Evolutionary conservation across 2,888 invertebrate species (phyloP).

Genomic region (Alcis repandata): DNA sequence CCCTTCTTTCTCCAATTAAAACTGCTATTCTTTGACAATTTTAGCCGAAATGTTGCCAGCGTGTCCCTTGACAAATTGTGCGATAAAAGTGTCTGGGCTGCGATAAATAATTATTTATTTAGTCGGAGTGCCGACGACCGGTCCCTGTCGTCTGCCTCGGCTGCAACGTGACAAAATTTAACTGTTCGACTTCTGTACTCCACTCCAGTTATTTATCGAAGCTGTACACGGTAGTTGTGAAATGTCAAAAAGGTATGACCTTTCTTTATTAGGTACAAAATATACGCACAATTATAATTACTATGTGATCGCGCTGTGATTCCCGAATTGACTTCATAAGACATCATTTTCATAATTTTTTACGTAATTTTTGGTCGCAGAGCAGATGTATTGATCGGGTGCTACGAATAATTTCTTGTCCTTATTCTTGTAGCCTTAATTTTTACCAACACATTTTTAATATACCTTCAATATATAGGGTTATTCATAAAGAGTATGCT

Average conservation of each 20-base stretch:
- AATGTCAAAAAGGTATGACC: conserved; percentile 8
- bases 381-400: too few species aligned
- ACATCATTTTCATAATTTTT: background rate
- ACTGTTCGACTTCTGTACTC: conserved; percentile 38
- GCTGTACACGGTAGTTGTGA: conserved; percentile 27
- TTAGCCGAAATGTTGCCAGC: conserved; percentile 71
- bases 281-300: too few species aligned
- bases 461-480: too few species aligned
- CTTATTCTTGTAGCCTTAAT: too few species aligned
- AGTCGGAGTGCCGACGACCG: conserved; percentile 60
- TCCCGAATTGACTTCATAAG: too few species aligned
- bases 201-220: conserved; percentile 32
- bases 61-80: conserved; percentile 78
- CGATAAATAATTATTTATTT: conserved; percentile 61
- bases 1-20: conserved; percentile 4
- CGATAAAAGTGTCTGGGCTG: conserved; percentile 67
- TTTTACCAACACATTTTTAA: too few species aligned
- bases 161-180: conserved; percentile 38
- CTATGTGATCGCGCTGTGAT: background rate
- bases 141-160: conserved; percentile 45
- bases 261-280: background rate
- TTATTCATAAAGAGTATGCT: too few species aligned
- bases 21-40: conserved; percentile 66
- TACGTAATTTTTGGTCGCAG: background rate
- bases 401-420: too few species aligned